phyloP scores from a whole-genome alignment of 1,140 invertebrate genomes.

The Zophobas morio region DNA sequence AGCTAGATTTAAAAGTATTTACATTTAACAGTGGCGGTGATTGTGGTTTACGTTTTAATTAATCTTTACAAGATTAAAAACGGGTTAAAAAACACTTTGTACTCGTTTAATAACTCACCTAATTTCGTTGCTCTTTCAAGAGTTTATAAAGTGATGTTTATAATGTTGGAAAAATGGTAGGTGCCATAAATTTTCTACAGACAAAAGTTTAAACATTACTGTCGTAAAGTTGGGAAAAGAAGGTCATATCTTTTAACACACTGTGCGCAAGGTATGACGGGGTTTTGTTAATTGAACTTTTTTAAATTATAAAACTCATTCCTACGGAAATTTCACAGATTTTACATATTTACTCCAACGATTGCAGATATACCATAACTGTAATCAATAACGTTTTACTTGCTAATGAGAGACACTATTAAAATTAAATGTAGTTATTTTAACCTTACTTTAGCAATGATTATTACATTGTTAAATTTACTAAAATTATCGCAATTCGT shows the following conservation, averaged over 20 bases:
- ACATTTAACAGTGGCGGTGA: not conserved
- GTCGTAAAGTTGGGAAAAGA: slow-evolving; percentile 8
- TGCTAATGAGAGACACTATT: no score
- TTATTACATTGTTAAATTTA: not conserved
- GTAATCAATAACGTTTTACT: no score
- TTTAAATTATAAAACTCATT: no score
- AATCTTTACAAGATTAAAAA: not conserved
- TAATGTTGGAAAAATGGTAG: slow-evolving; percentile 17
- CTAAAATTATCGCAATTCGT: not conserved
- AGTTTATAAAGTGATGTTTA: slow-evolving; percentile 25
- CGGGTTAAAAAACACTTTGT: not conserved
- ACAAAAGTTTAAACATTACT: slow-evolving; percentile 30
- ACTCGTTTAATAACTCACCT: slow-evolving; percentile 1
- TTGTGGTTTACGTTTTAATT: not conserved
- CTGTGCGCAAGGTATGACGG: not conserved
- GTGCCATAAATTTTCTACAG: slow-evolving; percentile 15
- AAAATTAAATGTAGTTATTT: no score
- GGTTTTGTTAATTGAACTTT: not conserved
- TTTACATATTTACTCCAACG: no score
- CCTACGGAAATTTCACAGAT: no score
- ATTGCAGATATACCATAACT: no score
- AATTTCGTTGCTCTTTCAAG: slow-evolving; percentile 22
- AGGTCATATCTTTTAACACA: not conserved
- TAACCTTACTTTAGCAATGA: no score
- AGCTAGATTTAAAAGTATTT: not conserved